Percentiles rank a stretch among this genome's conserved stretches.
These are phyloP conservation scores for Greenwoodochromis staneri DNA, from an alignment of 2,113 vertebrate species.

Conservation along the genomic window DNA sequence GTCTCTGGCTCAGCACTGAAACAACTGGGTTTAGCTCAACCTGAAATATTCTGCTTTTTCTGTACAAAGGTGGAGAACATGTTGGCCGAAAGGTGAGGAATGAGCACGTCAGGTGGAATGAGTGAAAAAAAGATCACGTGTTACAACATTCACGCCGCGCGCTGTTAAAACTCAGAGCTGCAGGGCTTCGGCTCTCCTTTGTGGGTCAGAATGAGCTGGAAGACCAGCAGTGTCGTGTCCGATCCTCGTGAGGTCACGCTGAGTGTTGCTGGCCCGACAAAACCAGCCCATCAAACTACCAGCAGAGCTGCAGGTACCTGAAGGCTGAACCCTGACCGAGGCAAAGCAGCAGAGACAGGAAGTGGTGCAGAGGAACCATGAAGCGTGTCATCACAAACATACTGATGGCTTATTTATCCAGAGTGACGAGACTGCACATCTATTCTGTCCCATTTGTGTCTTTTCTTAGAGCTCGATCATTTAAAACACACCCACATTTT, in stretches of 20 bases:
- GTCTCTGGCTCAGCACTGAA: background rate
- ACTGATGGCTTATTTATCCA: background rate
- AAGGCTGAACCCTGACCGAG: background rate
- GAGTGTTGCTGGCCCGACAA: constrained; percentile 30
- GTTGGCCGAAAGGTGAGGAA: background rate
- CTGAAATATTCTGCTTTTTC: background rate
- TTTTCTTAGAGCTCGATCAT: background rate
- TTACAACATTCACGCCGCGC: background rate
- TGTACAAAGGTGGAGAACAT: background rate
- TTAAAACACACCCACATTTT: background rate
- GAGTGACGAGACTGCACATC: background rate
- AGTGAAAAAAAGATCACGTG: background rate
- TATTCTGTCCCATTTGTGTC: background rate
- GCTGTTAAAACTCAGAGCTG: background rate
- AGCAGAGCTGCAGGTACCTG: background rate
- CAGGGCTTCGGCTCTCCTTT: background rate
- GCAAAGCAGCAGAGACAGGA: background rate
- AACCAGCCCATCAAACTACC: background rate
- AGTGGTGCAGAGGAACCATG: background rate
- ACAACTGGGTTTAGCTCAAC: background rate
- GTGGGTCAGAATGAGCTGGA: constrained; percentile 13
- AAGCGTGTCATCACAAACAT: background rate
- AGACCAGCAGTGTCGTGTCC: background rate
- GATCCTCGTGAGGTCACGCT: background rate
- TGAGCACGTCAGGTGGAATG: background rate